A percentile compares a stretch with the other conserved stretches of the same genome.
phyloP scores from a whole-genome alignment of 2,888 invertebrate genomes.

The Drosophila yooni region DNA sequence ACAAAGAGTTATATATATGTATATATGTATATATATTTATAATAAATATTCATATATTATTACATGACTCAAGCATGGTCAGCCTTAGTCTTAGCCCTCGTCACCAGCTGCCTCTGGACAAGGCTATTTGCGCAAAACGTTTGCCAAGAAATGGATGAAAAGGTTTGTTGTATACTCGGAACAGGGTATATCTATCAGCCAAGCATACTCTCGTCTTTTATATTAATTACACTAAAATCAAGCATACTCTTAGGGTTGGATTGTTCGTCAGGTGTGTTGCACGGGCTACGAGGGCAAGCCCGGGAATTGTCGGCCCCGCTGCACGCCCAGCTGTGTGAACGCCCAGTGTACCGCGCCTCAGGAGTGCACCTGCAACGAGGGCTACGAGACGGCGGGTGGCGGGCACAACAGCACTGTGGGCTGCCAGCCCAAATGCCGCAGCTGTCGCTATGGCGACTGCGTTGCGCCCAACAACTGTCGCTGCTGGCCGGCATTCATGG shows the following conservation, averaged over 20 bases:
- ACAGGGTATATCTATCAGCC: neutral
- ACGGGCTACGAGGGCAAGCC: slow-evolving; percentile 19
- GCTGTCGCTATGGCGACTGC: slow-evolving; percentile 28
- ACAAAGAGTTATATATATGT: neutral
- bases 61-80: slow-evolving; percentile 22
- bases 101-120: neutral
- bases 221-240: neutral
- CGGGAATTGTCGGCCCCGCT: slow-evolving; percentile 2
- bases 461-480: slow-evolving; percentile 20
- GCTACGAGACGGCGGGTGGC: slow-evolving; percentile 10
- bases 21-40: neutral
- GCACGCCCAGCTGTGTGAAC: slow-evolving; percentile 13
- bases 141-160: slow-evolving; percentile 1
- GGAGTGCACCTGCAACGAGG: slow-evolving; percentile 24
- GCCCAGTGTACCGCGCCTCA: slow-evolving; percentile 24
- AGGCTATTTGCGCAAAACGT: neutral
- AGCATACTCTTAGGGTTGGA: slow-evolving; percentile 2
- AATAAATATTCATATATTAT: neutral
- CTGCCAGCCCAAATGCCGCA: slow-evolving; percentile 29
- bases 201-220: neutral
- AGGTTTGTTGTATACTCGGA: neutral
- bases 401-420: neutral
- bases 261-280: slow-evolving; percentile 15
- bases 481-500: slow-evolving; percentile 23
- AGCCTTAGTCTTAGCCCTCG: neutral